Conservation (phyloP, 1,140 invertebrate species). For the Drosophila pachea region DNA sequence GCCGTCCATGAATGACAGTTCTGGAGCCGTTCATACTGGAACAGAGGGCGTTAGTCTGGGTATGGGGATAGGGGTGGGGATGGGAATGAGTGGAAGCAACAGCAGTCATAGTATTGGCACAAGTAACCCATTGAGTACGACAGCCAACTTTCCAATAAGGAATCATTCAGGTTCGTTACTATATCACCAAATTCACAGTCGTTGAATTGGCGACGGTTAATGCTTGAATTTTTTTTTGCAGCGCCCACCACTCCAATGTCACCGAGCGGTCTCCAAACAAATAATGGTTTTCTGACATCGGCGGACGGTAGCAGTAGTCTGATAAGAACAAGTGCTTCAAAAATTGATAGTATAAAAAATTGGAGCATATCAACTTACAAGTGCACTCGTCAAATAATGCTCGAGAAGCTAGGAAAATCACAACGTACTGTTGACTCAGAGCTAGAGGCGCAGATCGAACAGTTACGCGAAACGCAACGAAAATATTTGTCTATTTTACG, state of each 20-base stretch:
- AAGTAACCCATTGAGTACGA: conserved; percentile 52
- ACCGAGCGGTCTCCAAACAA: conserved; percentile 80
- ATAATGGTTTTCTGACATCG: conserved; percentile 56
- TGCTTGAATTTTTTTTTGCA: conserved; percentile 13
- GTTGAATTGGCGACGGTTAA: background rate
- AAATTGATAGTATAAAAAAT: conserved; percentile 94
- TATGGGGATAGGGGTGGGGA: conserved; percentile 36
- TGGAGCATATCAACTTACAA: conserved; percentile 99
- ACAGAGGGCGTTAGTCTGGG: conserved; percentile 79
- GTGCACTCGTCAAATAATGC: conserved; percentile 96
- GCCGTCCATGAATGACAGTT: conserved; percentile 88
- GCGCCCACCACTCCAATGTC: conserved; percentile 78
- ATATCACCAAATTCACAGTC: background rate
- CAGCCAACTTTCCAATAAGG: conserved; percentile 78
- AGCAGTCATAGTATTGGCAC: conserved; percentile 56
- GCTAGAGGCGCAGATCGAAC: conserved; percentile 94
- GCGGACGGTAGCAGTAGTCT: conserved; percentile 79
- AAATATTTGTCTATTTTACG: conserved; percentile 94
- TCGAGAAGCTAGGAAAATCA: conserved; percentile 96
- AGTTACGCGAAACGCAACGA: conserved; percentile 93
- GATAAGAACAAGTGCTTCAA: conserved; percentile 84
- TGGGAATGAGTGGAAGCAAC: conserved; percentile 42
- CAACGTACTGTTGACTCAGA: conserved; percentile 90
- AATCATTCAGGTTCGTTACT: conserved; percentile 78
- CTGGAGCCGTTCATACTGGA: conserved; percentile 87